Conservation (phyloP, 1,140 invertebrate genomes). For the Linepithema humile region DNA sequence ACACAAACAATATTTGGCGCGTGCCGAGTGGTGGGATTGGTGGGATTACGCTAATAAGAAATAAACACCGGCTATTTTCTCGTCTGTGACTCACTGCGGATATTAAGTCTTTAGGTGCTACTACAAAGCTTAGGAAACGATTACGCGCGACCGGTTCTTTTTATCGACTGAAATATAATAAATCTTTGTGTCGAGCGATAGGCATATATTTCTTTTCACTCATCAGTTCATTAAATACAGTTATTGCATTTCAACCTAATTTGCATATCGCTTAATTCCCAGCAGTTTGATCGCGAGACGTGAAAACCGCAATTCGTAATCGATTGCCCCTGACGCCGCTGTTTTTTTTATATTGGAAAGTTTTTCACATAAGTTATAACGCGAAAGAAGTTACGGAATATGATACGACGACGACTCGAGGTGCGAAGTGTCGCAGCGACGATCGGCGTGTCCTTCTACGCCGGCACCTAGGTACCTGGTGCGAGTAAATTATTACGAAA, state of each 20-base stretch:
- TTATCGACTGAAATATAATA: constrained; percentile 2
- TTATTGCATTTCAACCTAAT: background rate
- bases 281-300: background rate
- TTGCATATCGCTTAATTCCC: background rate
- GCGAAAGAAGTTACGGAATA: no score
- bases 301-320: background rate
- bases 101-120: constrained; percentile 26
- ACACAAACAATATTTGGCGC: background rate
- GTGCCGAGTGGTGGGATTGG: background rate
- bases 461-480: background rate
- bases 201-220: background rate
- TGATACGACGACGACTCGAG: background rate
- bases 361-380: no score
- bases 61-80: constrained; percentile 45
- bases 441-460: background rate
- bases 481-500: constrained; percentile 53
- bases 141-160: background rate
- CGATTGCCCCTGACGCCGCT: no score
- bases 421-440: background rate
- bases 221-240: background rate
- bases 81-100: constrained; percentile 21
- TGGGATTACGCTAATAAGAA: constrained; percentile 22
- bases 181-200: background rate
- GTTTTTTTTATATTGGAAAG: no score
- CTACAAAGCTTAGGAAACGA: constrained; percentile 5